Evolutionary conservation across 2,113 vertebrate genomes (phyloP).

Genomic region (Podiceps cristatus): DNA sequence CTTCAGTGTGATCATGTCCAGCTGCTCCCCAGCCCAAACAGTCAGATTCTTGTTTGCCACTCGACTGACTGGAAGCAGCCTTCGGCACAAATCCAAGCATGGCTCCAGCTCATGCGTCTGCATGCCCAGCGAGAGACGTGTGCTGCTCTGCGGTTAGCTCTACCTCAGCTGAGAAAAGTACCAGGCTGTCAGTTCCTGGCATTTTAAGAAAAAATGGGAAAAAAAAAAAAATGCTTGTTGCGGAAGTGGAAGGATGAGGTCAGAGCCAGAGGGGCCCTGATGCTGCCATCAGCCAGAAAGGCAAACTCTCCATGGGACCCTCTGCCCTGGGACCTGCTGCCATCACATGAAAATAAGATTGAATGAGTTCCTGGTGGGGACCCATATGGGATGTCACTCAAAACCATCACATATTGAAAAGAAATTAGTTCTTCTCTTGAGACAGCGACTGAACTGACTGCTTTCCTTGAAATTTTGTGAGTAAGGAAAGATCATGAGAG

Average conservation of each 20-base stretch:
- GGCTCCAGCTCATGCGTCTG: background rate
- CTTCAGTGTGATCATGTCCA: background rate
- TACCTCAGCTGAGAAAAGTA: background rate
- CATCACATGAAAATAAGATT: background rate
- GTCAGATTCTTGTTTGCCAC: background rate
- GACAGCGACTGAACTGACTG: background rate
- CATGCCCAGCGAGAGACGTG: rapidly evolving
- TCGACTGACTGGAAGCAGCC: background rate
- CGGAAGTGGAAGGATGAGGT: background rate
- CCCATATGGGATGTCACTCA: rapidly evolving
- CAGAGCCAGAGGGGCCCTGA: background rate
- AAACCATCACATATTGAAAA: background rate
- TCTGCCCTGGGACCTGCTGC: background rate
- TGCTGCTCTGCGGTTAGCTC: background rate
- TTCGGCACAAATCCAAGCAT: background rate
- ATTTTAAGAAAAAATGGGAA: background rate
- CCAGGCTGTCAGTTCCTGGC: background rate
- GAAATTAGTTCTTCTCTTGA: background rate
- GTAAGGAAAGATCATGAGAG: background rate
- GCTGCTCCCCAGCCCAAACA: background rate
- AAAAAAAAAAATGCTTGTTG: background rate
- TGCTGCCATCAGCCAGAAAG: background rate
- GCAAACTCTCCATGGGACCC: background rate
- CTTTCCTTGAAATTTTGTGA: background rate
- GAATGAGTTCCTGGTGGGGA: background rate